These are phyloP conservation scores for Perca fluviatilis DNA, from an alignment of 2,113 vertebrate species.

Conservation along the genomic window DNA sequence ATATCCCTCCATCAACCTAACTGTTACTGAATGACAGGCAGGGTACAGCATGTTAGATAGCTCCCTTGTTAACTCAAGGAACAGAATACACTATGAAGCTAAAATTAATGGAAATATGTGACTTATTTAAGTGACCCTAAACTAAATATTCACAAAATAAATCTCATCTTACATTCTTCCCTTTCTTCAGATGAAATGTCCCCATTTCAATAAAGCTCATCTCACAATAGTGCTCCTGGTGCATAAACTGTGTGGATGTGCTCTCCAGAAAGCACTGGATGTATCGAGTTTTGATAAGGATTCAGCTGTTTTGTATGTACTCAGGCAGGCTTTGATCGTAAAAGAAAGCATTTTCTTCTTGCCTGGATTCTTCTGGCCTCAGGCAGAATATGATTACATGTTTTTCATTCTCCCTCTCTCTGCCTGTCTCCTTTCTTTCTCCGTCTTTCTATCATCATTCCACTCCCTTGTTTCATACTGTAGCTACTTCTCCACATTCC, in stretches of 20 bases:
- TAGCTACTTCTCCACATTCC: conserved; percentile 18
- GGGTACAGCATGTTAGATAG: no score
- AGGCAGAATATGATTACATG: conserved; percentile 40
- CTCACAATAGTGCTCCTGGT: not conserved
- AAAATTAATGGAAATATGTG: no score
- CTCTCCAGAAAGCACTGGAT: conserved; percentile 34
- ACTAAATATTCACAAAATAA: no score
- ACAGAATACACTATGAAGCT: no score
- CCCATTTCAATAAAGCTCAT: no score
- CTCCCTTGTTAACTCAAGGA: no score
- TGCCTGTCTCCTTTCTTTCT: conserved; percentile 9
- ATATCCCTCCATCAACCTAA: no score
- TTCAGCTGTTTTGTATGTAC: conserved; percentile 57
- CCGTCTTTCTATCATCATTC: conserved; percentile 28
- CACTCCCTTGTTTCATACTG: conserved; percentile 19
- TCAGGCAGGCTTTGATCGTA: conserved; percentile 57
- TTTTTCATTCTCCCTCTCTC: conserved; percentile 31
- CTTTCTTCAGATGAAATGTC: no score
- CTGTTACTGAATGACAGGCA: no score
- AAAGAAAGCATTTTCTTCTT: conserved; percentile 45
- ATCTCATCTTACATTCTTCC: no score
- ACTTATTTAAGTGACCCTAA: no score
- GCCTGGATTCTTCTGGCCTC: conserved; percentile 46
- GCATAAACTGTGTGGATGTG: not conserved
- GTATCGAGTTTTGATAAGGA: conserved; percentile 52